A percentile compares a stretch with the other conserved stretches of the same genome.
phyloP scores from a whole-genome alignment of 2,888 invertebrate genomes.

The Mylabris sibirica region DNA sequence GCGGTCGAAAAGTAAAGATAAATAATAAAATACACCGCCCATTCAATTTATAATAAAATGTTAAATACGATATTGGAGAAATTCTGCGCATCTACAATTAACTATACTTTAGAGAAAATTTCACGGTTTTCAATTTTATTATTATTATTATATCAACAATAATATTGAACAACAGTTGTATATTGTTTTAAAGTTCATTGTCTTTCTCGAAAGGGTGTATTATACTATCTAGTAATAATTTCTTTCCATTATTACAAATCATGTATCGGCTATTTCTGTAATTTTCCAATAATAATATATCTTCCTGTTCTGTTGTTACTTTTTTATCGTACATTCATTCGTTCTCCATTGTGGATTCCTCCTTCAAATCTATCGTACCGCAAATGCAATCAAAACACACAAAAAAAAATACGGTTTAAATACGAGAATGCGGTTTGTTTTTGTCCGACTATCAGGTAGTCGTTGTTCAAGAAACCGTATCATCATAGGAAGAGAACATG shows the following conservation, averaged over 20 bases:
- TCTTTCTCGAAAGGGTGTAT: neutral
- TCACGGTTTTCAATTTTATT: slow-evolving; percentile 11
- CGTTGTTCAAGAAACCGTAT: neutral
- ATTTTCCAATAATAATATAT: neutral
- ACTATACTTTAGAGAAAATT: slow-evolving; percentile 2
- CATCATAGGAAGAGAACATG: neutral
- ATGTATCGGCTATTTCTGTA: neutral
- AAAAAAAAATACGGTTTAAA: neutral
- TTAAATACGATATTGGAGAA: neutral
- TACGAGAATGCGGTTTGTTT: neutral
- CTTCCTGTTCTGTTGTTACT: neutral
- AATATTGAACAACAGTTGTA: neutral
- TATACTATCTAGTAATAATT: neutral
- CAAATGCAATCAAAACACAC: neutral
- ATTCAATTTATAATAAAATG: neutral
- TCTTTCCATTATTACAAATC: neutral
- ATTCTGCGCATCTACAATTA: slow-evolving; percentile 12
- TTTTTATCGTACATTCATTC: no score
- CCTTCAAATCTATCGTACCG: neutral
- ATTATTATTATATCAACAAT: slow-evolving; percentile 8
- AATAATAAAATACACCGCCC: slow-evolving; percentile 10
- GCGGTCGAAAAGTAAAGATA: neutral
- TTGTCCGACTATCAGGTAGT: neutral
- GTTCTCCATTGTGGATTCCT: neutral
- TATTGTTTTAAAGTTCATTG: slow-evolving; percentile 12